These are phyloP conservation scores for Papilio polytes DNA, from an alignment of 1,140 invertebrate genomes.

Conservation along the genomic window DNA sequence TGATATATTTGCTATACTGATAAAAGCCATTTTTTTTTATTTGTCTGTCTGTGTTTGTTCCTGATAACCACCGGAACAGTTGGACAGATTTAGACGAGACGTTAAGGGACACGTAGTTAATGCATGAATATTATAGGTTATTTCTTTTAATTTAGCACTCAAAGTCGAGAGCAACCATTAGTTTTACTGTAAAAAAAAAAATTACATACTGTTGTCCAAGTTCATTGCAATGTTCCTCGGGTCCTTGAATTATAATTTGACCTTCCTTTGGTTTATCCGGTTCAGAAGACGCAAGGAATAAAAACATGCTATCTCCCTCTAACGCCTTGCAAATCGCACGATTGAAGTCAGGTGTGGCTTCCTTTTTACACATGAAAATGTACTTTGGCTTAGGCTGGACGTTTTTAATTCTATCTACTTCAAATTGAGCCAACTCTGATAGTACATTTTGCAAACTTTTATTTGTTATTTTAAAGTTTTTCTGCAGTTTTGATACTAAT, in stretches of 20 bases:
- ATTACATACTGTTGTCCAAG: slow-evolving; percentile 69
- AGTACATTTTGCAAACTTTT: slow-evolving; percentile 87
- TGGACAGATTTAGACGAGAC: no score
- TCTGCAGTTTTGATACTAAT: slow-evolving; percentile 89
- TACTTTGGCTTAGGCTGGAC: slow-evolving; percentile 83
- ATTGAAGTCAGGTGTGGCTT: slow-evolving; percentile 90
- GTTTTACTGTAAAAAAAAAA: not conserved
- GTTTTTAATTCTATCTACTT: slow-evolving; percentile 86
- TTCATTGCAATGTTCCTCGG: slow-evolving; percentile 65
- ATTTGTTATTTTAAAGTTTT: slow-evolving; percentile 85
- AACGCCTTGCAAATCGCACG: slow-evolving; percentile 86
- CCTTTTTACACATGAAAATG: slow-evolving; percentile 87
- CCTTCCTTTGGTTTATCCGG: slow-evolving; percentile 87
- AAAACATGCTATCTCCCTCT: slow-evolving; percentile 83
- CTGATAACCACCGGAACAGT: no score
- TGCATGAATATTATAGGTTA: no score
- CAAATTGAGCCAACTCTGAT: slow-evolving; percentile 87
- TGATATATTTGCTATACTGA: no score
- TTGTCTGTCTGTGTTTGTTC: no score
- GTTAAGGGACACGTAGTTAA: no score
- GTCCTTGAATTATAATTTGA: slow-evolving; percentile 86
- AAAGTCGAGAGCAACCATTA: no score
- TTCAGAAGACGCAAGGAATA: slow-evolving; percentile 89
- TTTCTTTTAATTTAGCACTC: no score
- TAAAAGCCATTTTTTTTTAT: no score